These are phyloP conservation scores for Hemithea aestivaria DNA, from an alignment of 2,888 invertebrate species.

Conservation along the genomic window DNA sequence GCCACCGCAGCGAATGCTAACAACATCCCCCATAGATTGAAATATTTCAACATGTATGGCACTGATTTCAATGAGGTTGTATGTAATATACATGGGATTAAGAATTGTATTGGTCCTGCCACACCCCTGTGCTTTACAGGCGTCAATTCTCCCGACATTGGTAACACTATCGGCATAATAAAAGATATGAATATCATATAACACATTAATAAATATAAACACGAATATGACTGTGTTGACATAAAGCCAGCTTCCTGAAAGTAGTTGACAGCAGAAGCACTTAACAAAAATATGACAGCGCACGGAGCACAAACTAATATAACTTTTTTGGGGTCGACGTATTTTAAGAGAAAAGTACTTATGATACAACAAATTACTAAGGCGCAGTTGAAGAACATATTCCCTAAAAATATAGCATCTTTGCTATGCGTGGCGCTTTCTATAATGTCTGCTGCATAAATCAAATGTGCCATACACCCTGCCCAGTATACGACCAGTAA, in stretches of 20 bases:
- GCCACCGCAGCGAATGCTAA: conserved; percentile 12
- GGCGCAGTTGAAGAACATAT: conserved; percentile 6
- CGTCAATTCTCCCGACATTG: conserved; percentile 19
- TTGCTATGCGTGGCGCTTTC: conserved; percentile 8
- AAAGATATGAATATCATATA: conserved; percentile 12
- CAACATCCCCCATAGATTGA: conserved; percentile 19
- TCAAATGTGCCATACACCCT: conserved; percentile 9
- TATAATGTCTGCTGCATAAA: conserved; percentile 11
- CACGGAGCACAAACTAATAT: conserved; percentile 1
- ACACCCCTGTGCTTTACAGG: conserved; percentile 22
- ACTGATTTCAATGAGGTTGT: conserved; percentile 15
- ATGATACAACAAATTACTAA: conserved; percentile 2
- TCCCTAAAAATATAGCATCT: conserved; percentile 4
- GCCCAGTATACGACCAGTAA: conserved; percentile 12
- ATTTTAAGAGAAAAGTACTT: conserved; percentile 3
- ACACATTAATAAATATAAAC: conserved; percentile 15
- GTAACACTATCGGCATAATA: conserved; percentile 8
- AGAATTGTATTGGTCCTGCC: conserved; percentile 17
- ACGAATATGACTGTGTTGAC: conserved; percentile 12
- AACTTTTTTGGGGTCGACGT: conserved; percentile 7
- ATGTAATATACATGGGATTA: conserved; percentile 15
- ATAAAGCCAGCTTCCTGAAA: conserved; percentile 10
- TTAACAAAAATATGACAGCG: neutral
- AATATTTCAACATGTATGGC: conserved; percentile 16
- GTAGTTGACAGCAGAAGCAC: conserved; percentile 6